These are phyloP conservation scores for Leucoraja erinaceus DNA, from an alignment of 2,113 vertebrate species.

Conservation along the genomic window DNA sequence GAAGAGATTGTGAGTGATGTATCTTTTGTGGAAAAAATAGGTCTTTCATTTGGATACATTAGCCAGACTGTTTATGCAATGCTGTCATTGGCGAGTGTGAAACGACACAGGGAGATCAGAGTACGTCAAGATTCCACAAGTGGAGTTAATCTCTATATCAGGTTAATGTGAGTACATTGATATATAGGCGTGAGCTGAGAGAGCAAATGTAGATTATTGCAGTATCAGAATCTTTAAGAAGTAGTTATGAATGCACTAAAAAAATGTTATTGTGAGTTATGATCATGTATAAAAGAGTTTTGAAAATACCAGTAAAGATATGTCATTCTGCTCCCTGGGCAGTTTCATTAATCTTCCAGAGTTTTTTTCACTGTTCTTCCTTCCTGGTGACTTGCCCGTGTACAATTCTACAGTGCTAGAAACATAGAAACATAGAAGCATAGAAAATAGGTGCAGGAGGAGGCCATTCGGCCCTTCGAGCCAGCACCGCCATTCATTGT, in stretches of 20 bases:
- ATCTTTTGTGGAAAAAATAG: not conserved
- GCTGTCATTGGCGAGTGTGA: slow-evolving; percentile 20
- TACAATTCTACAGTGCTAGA: not conserved
- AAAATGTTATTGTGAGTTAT: not conserved
- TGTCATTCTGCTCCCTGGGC: not conserved
- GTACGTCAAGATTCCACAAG: slow-evolving; percentile 8
- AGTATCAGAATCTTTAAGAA: not conserved
- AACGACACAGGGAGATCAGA: slow-evolving; percentile 31
- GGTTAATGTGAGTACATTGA: slow-evolving; percentile 14
- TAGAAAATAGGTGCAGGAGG: too few species aligned
- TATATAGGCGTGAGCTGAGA: not conserved
- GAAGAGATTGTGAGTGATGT: slow-evolving; percentile 13
- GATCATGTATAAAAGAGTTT: not conserved
- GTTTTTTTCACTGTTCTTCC: not conserved
- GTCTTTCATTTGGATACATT: not conserved
- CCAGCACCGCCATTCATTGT: too few species aligned
- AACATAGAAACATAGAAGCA: too few species aligned
- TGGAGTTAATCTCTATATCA: slow-evolving; percentile 15
- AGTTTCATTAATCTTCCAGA: not conserved
- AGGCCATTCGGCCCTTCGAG: too few species aligned
- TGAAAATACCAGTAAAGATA: not conserved
- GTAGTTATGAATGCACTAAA: not conserved
- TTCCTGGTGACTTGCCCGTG: not conserved
- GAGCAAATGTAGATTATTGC: not conserved
- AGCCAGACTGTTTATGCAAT: not conserved